Evolutionary conservation across 2,888 invertebrate genomes (phyloP), one percentile per base, ranked within the genome.

Genomic region (Lydus trimaculatus): DNA sequence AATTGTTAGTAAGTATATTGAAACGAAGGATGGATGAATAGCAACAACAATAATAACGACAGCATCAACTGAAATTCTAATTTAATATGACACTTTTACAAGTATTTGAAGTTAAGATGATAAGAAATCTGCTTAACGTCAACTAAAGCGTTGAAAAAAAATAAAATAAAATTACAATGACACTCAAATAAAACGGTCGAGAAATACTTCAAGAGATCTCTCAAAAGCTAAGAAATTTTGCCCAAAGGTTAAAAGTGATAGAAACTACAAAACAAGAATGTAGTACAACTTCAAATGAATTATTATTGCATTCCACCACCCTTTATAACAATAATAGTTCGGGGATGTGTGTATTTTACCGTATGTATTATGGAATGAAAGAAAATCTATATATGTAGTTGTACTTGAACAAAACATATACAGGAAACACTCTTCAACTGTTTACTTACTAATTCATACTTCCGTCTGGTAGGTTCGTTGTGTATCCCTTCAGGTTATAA

Each of bases 371-470:
- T 56, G 5, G 15, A 56, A 56, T 56, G 15, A 56, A 56, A 25
- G 23, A 56, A 56, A 56, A 48, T 48, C 48, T 20, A 1, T 56
- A 17, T 6, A 48, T 43, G n/a, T 3, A 25, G 56, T 56, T 23
- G 23, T 25, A 20, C 15, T 25, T 56, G 8, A 13, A 56, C 7
- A 56, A 15, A 28, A 56, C 48, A 20, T 20, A 48, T 48, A 28
- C 56, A 56, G 56, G 56, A 56, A 56, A 56, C 56, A 56, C 28
- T 56, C 56, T 15, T n/a, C 56, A 56, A 56, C 56, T 56, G 28
- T 56, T 56, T 56, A 56, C 56, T 25, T 56, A 28, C 7, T 25
- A 56, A 56, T 56, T 56, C 56, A 56, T 56, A 56, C 28, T 56
- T 56, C 56, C 56, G 56, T 56, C 56, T 56, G 23, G 56, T 28